Evolutionary conservation across 2,797 vertebrate species (phyloP).

Genomic region (Gephyroberyx darwinii): DNA sequence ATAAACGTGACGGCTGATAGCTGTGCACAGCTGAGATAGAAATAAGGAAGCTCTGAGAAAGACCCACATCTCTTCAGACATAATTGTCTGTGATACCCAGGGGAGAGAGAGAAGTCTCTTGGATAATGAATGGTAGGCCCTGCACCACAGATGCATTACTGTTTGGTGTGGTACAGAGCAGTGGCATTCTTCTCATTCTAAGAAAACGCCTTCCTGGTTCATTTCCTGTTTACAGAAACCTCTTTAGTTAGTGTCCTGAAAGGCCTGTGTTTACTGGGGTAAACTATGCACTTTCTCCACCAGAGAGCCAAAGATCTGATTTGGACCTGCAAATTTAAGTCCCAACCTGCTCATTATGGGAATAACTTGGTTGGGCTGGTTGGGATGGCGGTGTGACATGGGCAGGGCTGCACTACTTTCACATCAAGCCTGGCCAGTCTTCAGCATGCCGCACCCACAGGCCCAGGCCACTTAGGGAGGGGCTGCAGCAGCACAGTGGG

Average conservation of each 20-base stretch:
- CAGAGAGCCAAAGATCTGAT: constrained; percentile 78
- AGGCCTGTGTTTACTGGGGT: constrained; percentile 81
- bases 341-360: constrained; percentile 84
- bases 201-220: constrained; percentile 82
- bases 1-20: constrained; percentile 6
- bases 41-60: constrained; percentile 59
- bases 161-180: constrained; percentile 77
- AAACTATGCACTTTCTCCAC: constrained; percentile 80
- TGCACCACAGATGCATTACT: constrained; percentile 73
- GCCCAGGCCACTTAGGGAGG: constrained; percentile 72
- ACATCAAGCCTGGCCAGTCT: constrained; percentile 74
- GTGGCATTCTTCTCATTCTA: constrained; percentile 82
- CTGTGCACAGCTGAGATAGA: constrained; percentile 28
- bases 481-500: constrained; percentile 53
- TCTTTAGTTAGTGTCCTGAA: constrained; percentile 76
- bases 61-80: constrained; percentile 56
- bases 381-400: constrained; percentile 67
- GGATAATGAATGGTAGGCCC: constrained; percentile 74
- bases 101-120: constrained; percentile 45
- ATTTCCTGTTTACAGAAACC: constrained; percentile 88
- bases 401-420: constrained; percentile 76
- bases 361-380: constrained; percentile 74
- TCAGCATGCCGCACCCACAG: constrained; percentile 72
- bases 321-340: constrained; percentile 83
- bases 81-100: constrained; percentile 54